These are phyloP conservation scores for Paramuricea clavata DNA, from an alignment of 92 coral and sea anemone genomes.

Conservation along the genomic window DNA sequence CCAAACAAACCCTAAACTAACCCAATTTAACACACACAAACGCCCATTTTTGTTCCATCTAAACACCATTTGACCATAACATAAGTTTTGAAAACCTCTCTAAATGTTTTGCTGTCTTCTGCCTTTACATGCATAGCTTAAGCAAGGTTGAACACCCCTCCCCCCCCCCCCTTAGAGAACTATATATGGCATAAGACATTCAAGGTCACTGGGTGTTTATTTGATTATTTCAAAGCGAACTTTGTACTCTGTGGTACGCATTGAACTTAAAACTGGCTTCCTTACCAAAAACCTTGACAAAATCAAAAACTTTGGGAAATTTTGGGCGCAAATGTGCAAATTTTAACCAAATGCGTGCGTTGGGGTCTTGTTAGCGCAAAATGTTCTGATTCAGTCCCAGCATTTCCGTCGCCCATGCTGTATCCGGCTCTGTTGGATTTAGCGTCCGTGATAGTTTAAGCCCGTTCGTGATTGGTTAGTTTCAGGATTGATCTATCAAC, in stretches of 20 bases:
- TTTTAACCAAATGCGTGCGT: not conserved
- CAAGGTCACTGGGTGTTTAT: conserved; percentile 3
- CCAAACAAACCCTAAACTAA: not conserved
- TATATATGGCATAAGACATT: not conserved
- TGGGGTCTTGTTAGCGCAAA: not conserved
- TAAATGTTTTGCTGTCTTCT: no score
- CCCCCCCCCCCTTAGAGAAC: not conserved
- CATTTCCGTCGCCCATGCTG: not conserved
- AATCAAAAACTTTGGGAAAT: not conserved
- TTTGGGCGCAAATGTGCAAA: not conserved
- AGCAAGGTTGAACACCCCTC: not conserved
- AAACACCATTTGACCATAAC: not conserved
- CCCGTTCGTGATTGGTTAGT: conserved; percentile 5
- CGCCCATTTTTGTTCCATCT: not conserved
- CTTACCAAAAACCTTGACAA: not conserved
- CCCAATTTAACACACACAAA: not conserved
- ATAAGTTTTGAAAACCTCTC: not conserved
- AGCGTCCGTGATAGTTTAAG: not conserved
- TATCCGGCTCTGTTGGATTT: not conserved
- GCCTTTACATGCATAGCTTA: no score
- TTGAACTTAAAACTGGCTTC: not conserved
- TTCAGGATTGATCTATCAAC: not conserved
- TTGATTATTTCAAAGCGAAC: not conserved
- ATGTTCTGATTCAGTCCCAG: not conserved
- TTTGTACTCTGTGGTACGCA: not conserved